A percentile compares a stretch with the other conserved stretches of the same genome.
phyloP scores from a whole-genome alignment of 2,888 invertebrate species.

The Drosophila setosimentum region DNA sequence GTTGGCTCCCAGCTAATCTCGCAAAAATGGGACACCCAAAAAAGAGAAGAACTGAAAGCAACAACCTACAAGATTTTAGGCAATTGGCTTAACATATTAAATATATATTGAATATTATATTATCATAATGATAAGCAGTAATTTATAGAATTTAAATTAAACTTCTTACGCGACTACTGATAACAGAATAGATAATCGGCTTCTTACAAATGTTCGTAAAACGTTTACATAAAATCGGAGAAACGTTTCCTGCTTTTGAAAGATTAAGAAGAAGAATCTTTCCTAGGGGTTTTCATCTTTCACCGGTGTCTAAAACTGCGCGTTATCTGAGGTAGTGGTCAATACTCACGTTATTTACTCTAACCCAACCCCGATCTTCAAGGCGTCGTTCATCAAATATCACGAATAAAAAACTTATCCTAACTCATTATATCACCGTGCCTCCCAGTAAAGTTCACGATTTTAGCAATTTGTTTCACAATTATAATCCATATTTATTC shows the following conservation, averaged over 20 bases:
- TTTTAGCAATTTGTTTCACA: too few relatives aligned
- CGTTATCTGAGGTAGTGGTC: too few relatives aligned
- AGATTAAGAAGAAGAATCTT: background rate
- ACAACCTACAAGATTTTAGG: background rate
- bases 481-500: too few relatives aligned
- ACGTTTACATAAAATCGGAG: background rate
- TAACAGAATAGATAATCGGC: background rate
- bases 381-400: too few relatives aligned
- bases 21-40: background rate
- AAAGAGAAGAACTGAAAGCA: background rate
- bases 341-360: too few relatives aligned
- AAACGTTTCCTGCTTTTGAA: background rate
- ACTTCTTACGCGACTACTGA: too few relatives aligned
- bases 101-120: background rate
- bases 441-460: too few relatives aligned
- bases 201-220: background rate
- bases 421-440: too few relatives aligned
- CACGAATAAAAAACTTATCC: too few relatives aligned
- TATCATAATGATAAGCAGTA: background rate
- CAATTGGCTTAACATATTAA: background rate
- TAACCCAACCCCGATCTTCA: too few relatives aligned
- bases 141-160: background rate
- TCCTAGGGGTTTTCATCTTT: too few relatives aligned
- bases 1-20: conserved; percentile 13
- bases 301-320: too few relatives aligned